Evolutionary conservation across 2,797 vertebrate species (phyloP), one percentile per base, ranked within the genome.

Genomic region (Florisuga fusca): DNA sequence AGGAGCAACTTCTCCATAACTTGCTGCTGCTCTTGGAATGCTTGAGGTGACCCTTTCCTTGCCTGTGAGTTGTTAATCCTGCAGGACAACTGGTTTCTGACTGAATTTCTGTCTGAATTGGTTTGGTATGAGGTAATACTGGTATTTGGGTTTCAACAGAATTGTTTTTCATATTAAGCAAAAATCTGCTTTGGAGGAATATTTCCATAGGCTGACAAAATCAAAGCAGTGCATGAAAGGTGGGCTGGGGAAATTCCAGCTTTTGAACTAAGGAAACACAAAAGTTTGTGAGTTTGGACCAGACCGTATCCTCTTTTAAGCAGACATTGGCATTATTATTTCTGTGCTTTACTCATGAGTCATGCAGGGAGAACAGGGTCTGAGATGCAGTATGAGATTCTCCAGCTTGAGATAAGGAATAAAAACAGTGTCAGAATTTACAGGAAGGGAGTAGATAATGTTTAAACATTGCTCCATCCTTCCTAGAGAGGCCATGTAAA

Each of bases 381-480:
- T 75, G 36, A 25, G 64, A 75, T 89, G 12, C 41, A 8, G n/a
- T 55, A 80, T 91, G 93, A 90, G 84, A 89, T 94, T 67, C 78
- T 73, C 67, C 78, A 93, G 78, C 68, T 45, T 43, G 61, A 79
- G 84, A 77, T 77, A 74, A 85, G 68, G 82, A 87, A 54, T 33
- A 68, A 76, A 69, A 84, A 34, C 33, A 90, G 19, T 2, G 0
- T 10, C 69, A 66, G 55, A 85, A 61, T 85, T 91, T 87, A 61
- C 86, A 87, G 96, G 78, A 89, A 84, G 34, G 59, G 68, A 63
- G 73, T 45, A 86, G 95, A n/a, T 76, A 51, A 74, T 63, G 25
- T 87, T 80, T 36, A 59, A 91, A 80, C 66, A 76, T 96, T 96
- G 85, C 93, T 84, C 84, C 93, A 82, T 96, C 87, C 84, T 92